These are phyloP conservation scores for Petrocephalus zakoni DNA, from an alignment of 2,113 vertebrate species.

Conservation along the genomic window DNA sequence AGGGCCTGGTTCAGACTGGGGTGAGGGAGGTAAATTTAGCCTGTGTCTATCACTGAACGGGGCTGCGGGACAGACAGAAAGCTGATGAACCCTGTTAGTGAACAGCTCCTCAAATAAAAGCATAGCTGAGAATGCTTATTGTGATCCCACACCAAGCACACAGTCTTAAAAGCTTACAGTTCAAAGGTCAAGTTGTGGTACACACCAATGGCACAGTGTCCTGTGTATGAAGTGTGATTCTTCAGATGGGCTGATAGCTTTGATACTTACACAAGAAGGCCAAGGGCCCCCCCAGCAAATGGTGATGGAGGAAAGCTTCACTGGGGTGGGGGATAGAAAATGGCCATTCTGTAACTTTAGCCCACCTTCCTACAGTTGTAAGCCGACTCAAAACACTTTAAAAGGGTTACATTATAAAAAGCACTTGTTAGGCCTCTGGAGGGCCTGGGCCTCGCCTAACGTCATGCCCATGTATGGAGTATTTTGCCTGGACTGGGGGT, in stretches of 20 bases:
- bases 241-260: neutral
- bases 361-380: neutral
- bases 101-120: neutral
- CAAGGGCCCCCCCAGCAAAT: neutral
- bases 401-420: constrained; percentile 31
- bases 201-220: neutral
- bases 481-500: constrained; percentile 24
- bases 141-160: neutral
- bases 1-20: neutral
- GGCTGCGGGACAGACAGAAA: neutral
- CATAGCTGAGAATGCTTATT: neutral
- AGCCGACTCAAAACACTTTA: constrained; percentile 19
- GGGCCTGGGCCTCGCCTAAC: constrained; percentile 26
- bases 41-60: neutral
- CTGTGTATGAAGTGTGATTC: neutral
- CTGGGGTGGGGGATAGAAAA: neutral
- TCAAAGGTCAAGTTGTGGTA: neutral
- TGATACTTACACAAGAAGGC: neutral
- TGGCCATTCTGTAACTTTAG: constrained; percentile 8
- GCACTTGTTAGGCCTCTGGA: constrained; percentile 36
- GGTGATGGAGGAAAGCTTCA: neutral
- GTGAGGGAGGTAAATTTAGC: constrained; percentile 10
- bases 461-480: constrained; percentile 43
- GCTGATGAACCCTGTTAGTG: neutral
- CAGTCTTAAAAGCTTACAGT: no score